Evolutionary conservation across 2,797 vertebrate genomes (phyloP), one percentile per base, ranked within the genome.

Genomic region (Pipistrellus nathusii): DNA sequence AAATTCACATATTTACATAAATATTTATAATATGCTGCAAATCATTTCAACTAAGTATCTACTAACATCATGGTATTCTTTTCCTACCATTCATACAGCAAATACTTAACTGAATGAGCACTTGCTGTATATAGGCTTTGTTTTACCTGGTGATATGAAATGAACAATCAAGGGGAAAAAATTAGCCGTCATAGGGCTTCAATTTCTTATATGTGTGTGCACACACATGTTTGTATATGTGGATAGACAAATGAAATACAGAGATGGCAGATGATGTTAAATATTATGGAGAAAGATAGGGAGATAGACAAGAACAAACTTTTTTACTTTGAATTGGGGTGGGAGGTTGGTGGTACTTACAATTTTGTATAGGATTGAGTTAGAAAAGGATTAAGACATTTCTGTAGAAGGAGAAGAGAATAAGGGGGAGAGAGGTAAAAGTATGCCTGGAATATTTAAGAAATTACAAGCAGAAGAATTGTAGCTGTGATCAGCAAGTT

Each of bases 121-220:
- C 53, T 57, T 82, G 27, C 41, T 88, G 1, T 85, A 8, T 81
- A 23, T n/a, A 87, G 59, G 35, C 20, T 64, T 14, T 82, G 23
- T 94, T 91, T n/a, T 91, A 53, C 46, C 75, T 81, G 6, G 55
- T 32, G 21, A 86, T 75, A 87, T n/a, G 83, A 97, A 94, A 83
- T 91, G 46, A 73, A 78, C 32, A 82, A 81, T 80, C 18, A 51
- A 73, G n/a, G 11, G n/a, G 11, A 44, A 13, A 57, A 73, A 86
- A 83, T 30, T 30, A 13, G 8, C 44, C 10, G 0, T 89, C 14
- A 17, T 35, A 72, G 11, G 75, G 9, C 68, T 95, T 88, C 66
- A 53, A 10, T 92, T 95, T 94, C 55, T 57, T 85, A 8, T 53
- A 0, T 55, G 9, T 59, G 7, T 85, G 21, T 64, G 23, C 32